Conservation (phyloP, 2,888 invertebrate genomes). For the Idaea biselata region DNA sequence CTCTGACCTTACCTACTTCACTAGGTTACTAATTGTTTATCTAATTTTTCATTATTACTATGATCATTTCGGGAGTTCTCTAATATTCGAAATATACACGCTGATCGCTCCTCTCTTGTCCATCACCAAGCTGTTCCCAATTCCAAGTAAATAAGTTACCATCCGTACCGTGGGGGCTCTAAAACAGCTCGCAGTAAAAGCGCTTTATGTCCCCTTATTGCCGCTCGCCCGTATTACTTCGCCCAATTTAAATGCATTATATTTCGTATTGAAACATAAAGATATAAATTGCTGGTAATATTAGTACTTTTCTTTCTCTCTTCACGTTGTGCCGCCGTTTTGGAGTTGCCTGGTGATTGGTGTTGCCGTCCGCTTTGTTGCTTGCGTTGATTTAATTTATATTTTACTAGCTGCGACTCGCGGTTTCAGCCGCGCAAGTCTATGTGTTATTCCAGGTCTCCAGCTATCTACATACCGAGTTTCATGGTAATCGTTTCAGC, state of each 20-base stretch:
- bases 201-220: conserved; percentile 25
- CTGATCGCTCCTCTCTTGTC: background rate
- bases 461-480: too few species aligned
- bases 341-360: background rate
- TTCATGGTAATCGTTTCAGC: too few species aligned
- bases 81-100: background rate
- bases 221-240: conserved; percentile 10
- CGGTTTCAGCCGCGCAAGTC: too few species aligned
- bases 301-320: background rate
- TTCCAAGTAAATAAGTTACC: conserved; percentile 27
- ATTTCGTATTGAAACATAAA: background rate
- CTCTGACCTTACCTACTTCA: too few species aligned
- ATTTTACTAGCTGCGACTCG: too few species aligned
- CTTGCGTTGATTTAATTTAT: background rate
- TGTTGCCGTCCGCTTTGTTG: background rate
- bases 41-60: too few species aligned
- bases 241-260: background rate
- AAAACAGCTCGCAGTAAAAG: conserved; percentile 31
- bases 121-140: conserved; percentile 4
- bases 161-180: conserved; percentile 23
- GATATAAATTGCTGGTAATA: background rate
- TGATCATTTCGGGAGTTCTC: too few species aligned
- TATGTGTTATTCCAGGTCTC: too few species aligned
- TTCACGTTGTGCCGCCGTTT: background rate
- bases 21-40: too few species aligned